Percentiles rank a stretch among this genome's conserved stretches.
Evolutionary conservation across 2,888 invertebrate genomes (phyloP).

Genomic region (Platerodrilus igneus): DNA sequence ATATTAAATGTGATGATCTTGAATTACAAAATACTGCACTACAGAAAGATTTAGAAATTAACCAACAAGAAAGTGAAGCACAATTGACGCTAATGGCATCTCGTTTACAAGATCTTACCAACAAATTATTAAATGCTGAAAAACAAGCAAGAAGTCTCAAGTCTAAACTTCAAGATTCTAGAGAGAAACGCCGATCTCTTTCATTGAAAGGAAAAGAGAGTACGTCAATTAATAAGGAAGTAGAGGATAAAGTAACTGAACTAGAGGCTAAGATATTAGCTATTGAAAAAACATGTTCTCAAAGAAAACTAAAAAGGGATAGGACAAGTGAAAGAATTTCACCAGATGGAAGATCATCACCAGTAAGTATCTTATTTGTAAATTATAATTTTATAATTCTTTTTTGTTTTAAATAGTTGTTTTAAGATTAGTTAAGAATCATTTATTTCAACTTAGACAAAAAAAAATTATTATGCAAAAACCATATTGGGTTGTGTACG

Average conservation of each 20-base stretch:
- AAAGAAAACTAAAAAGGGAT: constrained; percentile 49
- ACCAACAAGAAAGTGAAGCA: constrained; percentile 61
- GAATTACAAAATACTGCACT: constrained; percentile 74
- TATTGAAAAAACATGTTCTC: constrained; percentile 53
- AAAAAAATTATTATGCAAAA: too few species aligned
- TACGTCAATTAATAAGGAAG: constrained; percentile 73
- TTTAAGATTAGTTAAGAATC: too few species aligned
- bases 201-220: constrained; percentile 78
- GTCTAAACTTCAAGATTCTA: constrained; percentile 72
- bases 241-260: constrained; percentile 79
- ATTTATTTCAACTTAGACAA: too few species aligned
- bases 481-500: too few species aligned
- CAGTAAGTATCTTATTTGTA: constrained; percentile 10
- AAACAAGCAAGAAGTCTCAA: constrained; percentile 75
- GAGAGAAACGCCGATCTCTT: constrained; percentile 74
- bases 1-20: constrained; percentile 72
- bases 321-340: constrained; percentile 46
- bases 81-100: constrained; percentile 78
- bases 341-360: constrained; percentile 47
- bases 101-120: constrained; percentile 77
- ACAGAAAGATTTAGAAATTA: constrained; percentile 64
- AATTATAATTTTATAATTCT: too few species aligned
- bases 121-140: constrained; percentile 75
- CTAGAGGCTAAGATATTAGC: constrained; percentile 71
- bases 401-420: too few species aligned